phyloP scores from a whole-genome alignment of 2,113 vertebrate genomes.

The Caranx melampygus region DNA sequence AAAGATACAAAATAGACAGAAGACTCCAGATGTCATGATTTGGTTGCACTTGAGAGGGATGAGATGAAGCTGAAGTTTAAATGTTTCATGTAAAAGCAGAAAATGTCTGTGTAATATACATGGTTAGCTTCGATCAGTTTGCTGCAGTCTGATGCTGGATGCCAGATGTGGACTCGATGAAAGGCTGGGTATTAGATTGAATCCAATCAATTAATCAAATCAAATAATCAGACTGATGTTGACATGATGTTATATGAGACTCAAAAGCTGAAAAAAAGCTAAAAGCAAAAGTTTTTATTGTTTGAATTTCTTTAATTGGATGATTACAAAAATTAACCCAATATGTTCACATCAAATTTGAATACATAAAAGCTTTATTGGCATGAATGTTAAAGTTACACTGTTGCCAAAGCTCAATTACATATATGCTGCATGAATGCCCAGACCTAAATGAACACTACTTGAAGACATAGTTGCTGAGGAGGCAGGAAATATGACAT shows the following conservation, averaged over 20 bases:
- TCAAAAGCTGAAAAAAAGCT: too few species aligned
- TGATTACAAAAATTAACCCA: background rate
- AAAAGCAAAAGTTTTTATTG: too few species aligned
- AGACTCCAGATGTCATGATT: background rate
- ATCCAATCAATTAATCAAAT: background rate
- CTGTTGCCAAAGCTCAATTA: background rate
- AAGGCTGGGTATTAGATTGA: background rate
- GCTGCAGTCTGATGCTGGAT: background rate
- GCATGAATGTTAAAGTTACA: background rate
- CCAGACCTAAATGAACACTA: background rate
- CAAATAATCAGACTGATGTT: background rate
- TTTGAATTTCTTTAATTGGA: background rate
- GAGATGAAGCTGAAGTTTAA: constrained; percentile 9
- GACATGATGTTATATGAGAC: too few species aligned
- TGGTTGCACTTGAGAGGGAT: background rate
- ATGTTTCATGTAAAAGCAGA: constrained; percentile 4
- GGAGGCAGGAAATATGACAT: background rate
- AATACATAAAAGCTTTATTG: background rate
- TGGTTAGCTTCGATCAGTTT: background rate
- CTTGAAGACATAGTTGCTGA: background rate
- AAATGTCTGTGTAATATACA: background rate
- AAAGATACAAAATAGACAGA: constrained; percentile 10
- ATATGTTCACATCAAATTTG: background rate
- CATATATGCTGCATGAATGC: background rate
- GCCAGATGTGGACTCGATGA: background rate